Percentiles rank a stretch among this genome's conserved stretches.
These are phyloP conservation scores for Xiphophorus couchianus DNA, from an alignment of 2,113 vertebrate species.

Conservation along the genomic window DNA sequence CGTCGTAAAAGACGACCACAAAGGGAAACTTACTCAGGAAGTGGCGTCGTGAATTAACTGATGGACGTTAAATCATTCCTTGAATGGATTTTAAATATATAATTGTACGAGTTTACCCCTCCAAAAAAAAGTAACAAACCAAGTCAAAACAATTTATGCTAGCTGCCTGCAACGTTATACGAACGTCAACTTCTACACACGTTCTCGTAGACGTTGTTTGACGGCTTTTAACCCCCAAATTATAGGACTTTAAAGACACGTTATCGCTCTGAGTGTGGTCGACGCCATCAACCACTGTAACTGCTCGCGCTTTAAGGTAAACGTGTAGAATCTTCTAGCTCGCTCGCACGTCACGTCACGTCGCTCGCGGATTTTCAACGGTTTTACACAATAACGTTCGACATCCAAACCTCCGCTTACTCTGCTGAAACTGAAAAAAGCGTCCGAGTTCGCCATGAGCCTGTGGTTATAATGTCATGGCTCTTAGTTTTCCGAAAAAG, in stretches of 20 bases:
- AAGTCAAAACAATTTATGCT: neutral
- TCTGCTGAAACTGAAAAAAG: no score
- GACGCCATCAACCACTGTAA: neutral
- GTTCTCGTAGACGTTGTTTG: neutral
- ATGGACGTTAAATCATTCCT: neutral
- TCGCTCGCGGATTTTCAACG: neutral
- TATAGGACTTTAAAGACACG: neutral
- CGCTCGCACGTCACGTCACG: neutral
- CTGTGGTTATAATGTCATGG: neutral
- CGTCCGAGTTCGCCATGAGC: neutral
- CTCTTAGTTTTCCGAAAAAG: neutral
- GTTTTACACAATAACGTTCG: neutral
- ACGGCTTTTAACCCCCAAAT: neutral
- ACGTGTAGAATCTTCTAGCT: constrained; percentile 15
- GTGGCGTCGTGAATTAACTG: neutral
- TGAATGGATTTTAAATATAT: neutral
- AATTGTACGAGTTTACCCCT: neutral
- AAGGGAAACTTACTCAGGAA: neutral
- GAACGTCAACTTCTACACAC: neutral
- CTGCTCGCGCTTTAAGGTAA: neutral
- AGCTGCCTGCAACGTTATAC: neutral
- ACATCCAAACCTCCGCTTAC: neutral
- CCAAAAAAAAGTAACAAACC: neutral
- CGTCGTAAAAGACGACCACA: neutral
- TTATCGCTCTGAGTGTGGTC: neutral